These are phyloP conservation scores for Prunella strophiata DNA, from an alignment of 2,797 vertebrate species.

Conservation along the genomic window DNA sequence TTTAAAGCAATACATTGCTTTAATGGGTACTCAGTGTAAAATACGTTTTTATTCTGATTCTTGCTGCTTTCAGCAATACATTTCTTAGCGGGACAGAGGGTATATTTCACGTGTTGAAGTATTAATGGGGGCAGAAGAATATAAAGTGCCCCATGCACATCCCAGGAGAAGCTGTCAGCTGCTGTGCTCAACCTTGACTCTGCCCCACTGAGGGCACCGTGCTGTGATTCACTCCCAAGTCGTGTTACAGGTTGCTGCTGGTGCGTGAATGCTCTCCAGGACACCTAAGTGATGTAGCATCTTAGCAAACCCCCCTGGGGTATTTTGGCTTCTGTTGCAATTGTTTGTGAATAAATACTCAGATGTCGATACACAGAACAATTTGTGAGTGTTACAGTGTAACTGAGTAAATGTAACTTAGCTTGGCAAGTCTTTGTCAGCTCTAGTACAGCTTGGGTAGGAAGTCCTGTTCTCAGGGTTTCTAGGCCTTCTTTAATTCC, in stretches of 20 bases:
- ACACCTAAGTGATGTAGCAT: neutral
- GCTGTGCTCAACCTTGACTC: neutral
- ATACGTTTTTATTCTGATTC: neutral
- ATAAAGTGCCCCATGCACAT: fast-evolving
- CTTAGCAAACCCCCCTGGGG: neutral
- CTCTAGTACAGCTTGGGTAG: neutral
- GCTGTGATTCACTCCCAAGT: neutral
- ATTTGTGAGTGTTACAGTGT: neutral
- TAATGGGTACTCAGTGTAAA: neutral
- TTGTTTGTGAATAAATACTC: neutral
- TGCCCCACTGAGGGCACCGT: neutral
- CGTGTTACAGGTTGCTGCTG: neutral
- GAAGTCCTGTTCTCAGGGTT: neutral
- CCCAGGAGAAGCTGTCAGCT: neutral
- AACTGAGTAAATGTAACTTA: neutral
- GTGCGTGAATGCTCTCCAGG: neutral
- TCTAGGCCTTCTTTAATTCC: neutral
- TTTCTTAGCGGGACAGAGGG: neutral
- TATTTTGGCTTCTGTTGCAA: neutral
- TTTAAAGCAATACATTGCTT: neutral
- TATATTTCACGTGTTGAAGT: neutral
- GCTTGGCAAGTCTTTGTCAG: neutral
- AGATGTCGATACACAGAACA: neutral
- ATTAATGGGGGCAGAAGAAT: neutral
- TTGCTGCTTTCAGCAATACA: neutral